Conservation (phyloP, 2,888 invertebrate species). For the Furcula furcula region DNA sequence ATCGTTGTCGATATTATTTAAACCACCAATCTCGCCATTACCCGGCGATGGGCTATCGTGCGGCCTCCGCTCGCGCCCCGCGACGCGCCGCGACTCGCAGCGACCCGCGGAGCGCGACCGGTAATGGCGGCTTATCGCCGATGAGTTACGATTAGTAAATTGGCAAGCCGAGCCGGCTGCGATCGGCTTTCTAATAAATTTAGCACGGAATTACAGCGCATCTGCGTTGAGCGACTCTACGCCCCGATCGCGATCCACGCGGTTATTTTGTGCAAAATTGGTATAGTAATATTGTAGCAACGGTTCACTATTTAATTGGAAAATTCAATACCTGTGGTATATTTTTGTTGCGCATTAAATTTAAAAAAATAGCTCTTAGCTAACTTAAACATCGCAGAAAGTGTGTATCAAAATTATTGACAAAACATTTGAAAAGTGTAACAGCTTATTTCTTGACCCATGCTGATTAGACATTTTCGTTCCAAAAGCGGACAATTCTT, state of each 20-base stretch:
- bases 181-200: slow-evolving; percentile 68
- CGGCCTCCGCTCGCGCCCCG: slow-evolving; percentile 10
- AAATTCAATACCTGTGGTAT: no score
- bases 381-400: no score
- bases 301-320: slow-evolving; percentile 33
- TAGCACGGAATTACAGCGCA: slow-evolving; percentile 47
- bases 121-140: slow-evolving; percentile 58
- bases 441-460: no score
- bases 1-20: slow-evolving; percentile 43
- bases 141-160: slow-evolving; percentile 75
- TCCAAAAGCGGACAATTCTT: no score
- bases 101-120: slow-evolving; percentile 11
- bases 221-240: slow-evolving; percentile 17
- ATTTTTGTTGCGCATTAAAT: no score
- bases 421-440: no score
- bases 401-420: no score
- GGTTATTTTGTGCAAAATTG: slow-evolving; percentile 31
- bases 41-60: slow-evolving; percentile 38
- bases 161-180: slow-evolving; percentile 64
- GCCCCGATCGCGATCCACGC: slow-evolving; percentile 29
- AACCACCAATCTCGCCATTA: slow-evolving; percentile 51
- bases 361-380: no score
- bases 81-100: slow-evolving; percentile 1
- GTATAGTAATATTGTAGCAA: slow-evolving; percentile 28
- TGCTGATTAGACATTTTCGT: no score